A percentile compares a stretch with the other conserved stretches of the same genome.
Conservation (phyloP, 92 coral and sea anemone genomes). For the Micromussa lordhowensis region DNA sequence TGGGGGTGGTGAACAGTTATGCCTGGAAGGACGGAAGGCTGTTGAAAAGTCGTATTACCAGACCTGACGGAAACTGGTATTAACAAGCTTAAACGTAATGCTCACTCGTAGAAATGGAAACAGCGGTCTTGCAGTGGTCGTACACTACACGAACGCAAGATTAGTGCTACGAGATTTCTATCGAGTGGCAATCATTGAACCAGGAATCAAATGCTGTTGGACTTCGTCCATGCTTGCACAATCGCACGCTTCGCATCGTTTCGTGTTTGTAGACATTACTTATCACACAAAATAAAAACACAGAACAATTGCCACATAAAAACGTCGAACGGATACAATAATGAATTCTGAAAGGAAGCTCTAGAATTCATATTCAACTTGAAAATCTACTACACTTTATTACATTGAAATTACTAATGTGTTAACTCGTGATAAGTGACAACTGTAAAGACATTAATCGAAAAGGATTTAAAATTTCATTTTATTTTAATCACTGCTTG, state of each 20-base stretch:
- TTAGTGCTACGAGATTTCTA: not conserved
- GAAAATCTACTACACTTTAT: not conserved
- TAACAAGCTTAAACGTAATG: conserved; percentile 14
- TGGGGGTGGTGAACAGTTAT: conserved; percentile 72
- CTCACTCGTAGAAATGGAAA: not conserved
- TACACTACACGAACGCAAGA: not conserved
- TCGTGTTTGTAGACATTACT: not conserved
- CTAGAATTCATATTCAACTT: too few species aligned
- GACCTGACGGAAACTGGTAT: conserved; percentile 78
- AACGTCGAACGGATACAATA: not conserved
- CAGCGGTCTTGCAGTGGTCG: not conserved
- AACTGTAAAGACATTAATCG: not conserved
- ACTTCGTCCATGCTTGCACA: not conserved
- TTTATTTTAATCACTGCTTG: too few species aligned
- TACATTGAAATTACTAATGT: not conserved
- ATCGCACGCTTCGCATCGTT: not conserved
- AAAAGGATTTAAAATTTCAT: not conserved
- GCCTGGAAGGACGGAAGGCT: conserved; percentile 82
- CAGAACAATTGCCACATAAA: not conserved
- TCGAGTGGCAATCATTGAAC: not conserved
- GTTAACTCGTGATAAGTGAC: not conserved
- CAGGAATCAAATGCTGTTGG: not conserved
- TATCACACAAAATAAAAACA: not conserved
- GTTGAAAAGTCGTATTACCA: conserved; percentile 40
- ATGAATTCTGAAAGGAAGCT: not conserved